Base-by-base conservation (phyloP, 2,113 vertebrate species). In the Piaya cayana region DNA sequence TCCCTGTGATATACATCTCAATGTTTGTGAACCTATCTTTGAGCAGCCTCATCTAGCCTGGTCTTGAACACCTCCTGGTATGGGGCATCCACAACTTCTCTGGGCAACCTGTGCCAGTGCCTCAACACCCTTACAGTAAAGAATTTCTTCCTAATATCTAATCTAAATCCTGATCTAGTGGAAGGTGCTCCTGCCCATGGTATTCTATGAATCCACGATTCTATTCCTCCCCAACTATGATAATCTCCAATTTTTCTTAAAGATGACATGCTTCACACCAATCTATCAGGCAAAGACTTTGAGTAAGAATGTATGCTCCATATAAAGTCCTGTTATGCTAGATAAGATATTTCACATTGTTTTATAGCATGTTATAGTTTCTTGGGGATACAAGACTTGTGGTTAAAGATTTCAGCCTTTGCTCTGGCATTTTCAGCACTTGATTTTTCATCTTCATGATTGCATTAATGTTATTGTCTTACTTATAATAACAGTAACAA, bases 401-500 rank as follows among this genome's bases (percentile, higher is more conserved):
- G 47, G 47, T 49, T 49, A 49, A 49, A 60, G 11, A 32, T 94
- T 93, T 86, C 60, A 81, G 80, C 34, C 47, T 92, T 86, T 90
- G 79, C 47, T 67, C 76, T 86, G 82, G 86, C 18, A 90, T 92
- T 92, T 90, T 94, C 80, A 74, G 72, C 80, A 56, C 82, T 92
- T 78, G 82, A 86, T 93, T 95, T 94, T 90, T 96, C 60, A 83
- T 88, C 82, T 68, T 88, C 6, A 2, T 86, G 79, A 91, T 93
- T 86, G 27, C 36, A 86, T 90, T 93, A 93, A 86, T 96, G 86
- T 37, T 70, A 78, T 92, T 93, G 56, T 81, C 71, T 83, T 94
- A 37, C 79, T 93, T 86, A 63, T 83, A 96, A 86, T 92, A 90
- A 90, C 82, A 86, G 59, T 95, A 97, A 94, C 56, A 63, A 93